These are phyloP conservation scores for Lasiurus cinereus DNA, from an alignment of 2,113 vertebrate species.

Conservation along the genomic window DNA sequence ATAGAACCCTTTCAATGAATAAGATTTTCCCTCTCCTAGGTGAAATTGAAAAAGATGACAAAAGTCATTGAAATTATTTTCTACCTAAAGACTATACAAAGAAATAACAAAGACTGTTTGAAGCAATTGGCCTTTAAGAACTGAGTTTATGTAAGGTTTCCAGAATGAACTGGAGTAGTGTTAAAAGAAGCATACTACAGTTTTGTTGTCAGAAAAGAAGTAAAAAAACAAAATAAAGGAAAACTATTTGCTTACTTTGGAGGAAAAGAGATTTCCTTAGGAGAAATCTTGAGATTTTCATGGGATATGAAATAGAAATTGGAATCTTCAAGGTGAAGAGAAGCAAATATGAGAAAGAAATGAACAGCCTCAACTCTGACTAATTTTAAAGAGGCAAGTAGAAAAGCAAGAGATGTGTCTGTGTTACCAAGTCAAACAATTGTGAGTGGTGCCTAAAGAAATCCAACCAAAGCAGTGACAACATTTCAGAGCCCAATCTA, in stretches of 20 bases:
- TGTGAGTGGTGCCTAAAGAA: background rate
- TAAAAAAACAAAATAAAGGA: slow-evolving; percentile 40
- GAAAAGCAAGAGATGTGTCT: background rate
- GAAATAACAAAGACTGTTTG: background rate
- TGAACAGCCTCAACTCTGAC: background rate
- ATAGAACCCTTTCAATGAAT: background rate
- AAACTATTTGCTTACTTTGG: background rate
- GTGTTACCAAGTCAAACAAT: slow-evolving; percentile 5
- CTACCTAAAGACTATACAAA: background rate
- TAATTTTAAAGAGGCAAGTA: background rate
- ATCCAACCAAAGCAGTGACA: background rate
- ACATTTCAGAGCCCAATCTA: background rate
- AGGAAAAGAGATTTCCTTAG: slow-evolving; percentile 31
- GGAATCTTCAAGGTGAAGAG: background rate
- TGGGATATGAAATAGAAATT: background rate
- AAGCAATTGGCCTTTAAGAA: background rate
- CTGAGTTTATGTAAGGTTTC: background rate
- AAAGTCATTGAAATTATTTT: background rate
- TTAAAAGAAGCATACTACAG: background rate
- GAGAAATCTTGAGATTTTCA: slow-evolving; percentile 40
- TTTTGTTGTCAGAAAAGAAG: slow-evolving; percentile 42
- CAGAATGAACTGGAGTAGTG: background rate
- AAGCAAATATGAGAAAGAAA: slow-evolving; percentile 55
- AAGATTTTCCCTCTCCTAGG: background rate
- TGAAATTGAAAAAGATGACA: background rate